A percentile compares a stretch with the other conserved stretches of the same genome.
Evolutionary conservation across 2,113 vertebrate genomes (phyloP).

Genomic region (Elachura formosa): DNA sequence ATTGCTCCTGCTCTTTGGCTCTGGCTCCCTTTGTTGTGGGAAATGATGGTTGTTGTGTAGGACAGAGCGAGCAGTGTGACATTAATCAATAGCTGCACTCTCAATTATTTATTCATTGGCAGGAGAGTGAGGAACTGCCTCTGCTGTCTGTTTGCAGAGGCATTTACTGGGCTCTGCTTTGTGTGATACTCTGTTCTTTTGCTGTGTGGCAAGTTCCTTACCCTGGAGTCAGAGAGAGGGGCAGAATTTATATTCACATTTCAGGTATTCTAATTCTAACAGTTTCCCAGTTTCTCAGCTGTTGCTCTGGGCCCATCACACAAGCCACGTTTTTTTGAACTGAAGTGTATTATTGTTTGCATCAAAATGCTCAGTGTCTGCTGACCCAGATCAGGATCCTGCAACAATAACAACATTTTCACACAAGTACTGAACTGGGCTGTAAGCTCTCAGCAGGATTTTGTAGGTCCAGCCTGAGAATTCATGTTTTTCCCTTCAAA

Average conservation of each 20-base stretch:
- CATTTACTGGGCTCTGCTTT: not conserved
- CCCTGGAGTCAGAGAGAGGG: not conserved
- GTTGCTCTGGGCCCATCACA: not conserved
- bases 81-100: constrained; percentile 61
- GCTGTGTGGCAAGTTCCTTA: not conserved
- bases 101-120: constrained; percentile 56
- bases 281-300: not conserved
- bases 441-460: not conserved
- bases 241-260: not conserved
- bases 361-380: not conserved
- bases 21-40: constrained; percentile 22
- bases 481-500: not conserved
- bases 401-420: not conserved
- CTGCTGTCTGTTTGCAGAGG: not conserved
- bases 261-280: not conserved
- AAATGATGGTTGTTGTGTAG: constrained; percentile 28
- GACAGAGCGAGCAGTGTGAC: not conserved
- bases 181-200: not conserved
- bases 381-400: not conserved
- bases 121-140: not conserved
- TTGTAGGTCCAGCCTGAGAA: not conserved
- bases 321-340: not conserved
- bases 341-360: not conserved
- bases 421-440: not conserved
- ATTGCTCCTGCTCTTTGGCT: constrained; percentile 51